Evolutionary conservation across 2,797 vertebrate genomes (phyloP).

Genomic region (Nannoperca obscura): DNA sequence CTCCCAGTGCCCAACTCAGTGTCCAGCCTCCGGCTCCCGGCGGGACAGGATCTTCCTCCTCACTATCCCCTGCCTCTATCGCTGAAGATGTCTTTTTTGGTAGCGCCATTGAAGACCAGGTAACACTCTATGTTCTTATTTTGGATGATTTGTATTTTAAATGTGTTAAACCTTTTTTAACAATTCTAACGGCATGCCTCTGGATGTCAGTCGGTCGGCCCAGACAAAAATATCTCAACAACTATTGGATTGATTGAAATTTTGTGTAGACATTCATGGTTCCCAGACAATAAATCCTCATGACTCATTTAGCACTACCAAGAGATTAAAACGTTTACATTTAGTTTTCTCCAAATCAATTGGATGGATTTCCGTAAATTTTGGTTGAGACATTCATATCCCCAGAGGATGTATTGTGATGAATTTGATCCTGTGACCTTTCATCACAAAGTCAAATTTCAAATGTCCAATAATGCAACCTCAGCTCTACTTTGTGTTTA

Average conservation of each 20-base stretch:
- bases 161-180: neutral
- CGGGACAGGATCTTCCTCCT: constrained; percentile 74
- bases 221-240: neutral
- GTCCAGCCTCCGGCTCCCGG: constrained; percentile 38
- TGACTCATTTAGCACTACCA: neutral
- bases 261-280: neutral
- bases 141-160: neutral
- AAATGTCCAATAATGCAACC: neutral
- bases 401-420: neutral
- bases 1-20: constrained; percentile 36
- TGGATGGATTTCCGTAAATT: neutral
- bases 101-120: constrained; percentile 87
- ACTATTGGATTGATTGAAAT: neutral
- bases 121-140: constrained; percentile 51
- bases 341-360: neutral
- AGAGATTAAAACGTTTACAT: neutral
- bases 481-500: neutral
- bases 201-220: neutral
- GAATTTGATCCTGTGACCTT: neutral
- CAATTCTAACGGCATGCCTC: neutral
- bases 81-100: constrained; percentile 85
- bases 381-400: neutral
- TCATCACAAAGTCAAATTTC: neutral
- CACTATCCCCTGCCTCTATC: constrained; percentile 81
- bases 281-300: neutral